phyloP scores from a whole-genome alignment of 2,113 vertebrate genomes.

The Pseudonaja textilis region DNA sequence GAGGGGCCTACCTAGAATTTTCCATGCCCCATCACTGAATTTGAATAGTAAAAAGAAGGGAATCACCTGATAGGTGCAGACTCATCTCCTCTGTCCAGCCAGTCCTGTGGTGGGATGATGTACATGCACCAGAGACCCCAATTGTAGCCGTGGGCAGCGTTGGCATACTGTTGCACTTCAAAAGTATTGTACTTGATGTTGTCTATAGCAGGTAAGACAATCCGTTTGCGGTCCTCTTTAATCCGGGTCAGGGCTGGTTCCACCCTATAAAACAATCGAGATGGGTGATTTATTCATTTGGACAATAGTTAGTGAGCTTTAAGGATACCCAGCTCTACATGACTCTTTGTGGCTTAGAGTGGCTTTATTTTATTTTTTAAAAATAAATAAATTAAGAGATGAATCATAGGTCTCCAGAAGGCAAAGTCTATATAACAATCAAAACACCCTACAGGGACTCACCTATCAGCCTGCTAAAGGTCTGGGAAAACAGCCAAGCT shows the following conservation, averaged over 20 bases:
- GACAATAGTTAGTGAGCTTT: background rate
- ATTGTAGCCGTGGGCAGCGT: constrained; percentile 95
- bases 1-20: background rate
- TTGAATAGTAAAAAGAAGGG: background rate
- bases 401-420: background rate
- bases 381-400: background rate
- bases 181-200: constrained; percentile 98
- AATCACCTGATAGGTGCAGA: constrained; percentile 94
- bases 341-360: background rate
- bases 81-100: constrained; percentile 94
- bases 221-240: constrained; percentile 87
- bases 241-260: constrained; percentile 89
- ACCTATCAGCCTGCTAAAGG: background rate
- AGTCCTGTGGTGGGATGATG: constrained; percentile 93
- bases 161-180: constrained; percentile 96
- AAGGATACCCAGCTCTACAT: background rate
- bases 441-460: background rate
- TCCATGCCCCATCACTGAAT: background rate
- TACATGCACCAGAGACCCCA: constrained; percentile 99
- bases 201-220: constrained; percentile 94
- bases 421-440: background rate
- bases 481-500: background rate
- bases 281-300: background rate
- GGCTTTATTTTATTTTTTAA: background rate
- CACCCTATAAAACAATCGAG: constrained; percentile 72